A percentile compares a stretch with the other conserved stretches of the same genome.
These are phyloP conservation scores for Platyscapa corneri DNA, from an alignment of 1,140 invertebrate genomes.

Conservation along the genomic window DNA sequence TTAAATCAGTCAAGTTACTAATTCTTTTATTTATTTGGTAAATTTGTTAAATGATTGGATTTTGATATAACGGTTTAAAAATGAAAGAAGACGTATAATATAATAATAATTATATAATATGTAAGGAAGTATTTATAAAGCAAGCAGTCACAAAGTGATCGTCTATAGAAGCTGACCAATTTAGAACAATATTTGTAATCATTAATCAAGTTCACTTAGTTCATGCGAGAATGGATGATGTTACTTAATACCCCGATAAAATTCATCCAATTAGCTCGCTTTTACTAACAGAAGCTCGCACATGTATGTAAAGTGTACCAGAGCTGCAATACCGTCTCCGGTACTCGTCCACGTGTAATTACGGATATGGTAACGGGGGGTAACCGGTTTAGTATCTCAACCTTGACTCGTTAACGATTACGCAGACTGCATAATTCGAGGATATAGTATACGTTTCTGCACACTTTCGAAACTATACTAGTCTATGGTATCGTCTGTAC, in stretches of 20 bases:
- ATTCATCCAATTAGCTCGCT: slow-evolving; percentile 19
- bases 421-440: slow-evolving; percentile 59
- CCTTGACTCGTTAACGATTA: slow-evolving; percentile 61
- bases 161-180: neutral
- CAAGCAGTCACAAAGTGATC: neutral
- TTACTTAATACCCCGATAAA: slow-evolving; percentile 23
- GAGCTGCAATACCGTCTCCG: neutral
- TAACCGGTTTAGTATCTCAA: slow-evolving; percentile 58
- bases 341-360: slow-evolving; percentile 33
- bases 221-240: neutral
- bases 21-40: no score
- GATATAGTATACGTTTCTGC: neutral
- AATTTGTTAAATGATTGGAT: no score
- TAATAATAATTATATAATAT: no score
- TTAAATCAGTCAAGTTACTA: no score
- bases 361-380: slow-evolving; percentile 23
- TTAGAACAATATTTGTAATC: neutral
- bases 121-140: neutral
- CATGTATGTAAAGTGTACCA: neutral
- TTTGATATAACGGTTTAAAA: no score
- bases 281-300: neutral
- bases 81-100: no score
- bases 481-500: neutral
- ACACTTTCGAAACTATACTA: neutral
- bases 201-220: slow-evolving; percentile 11